phyloP scores from a whole-genome alignment of 2,113 vertebrate species.

The Rhinolophus ferrumequinum region DNA sequence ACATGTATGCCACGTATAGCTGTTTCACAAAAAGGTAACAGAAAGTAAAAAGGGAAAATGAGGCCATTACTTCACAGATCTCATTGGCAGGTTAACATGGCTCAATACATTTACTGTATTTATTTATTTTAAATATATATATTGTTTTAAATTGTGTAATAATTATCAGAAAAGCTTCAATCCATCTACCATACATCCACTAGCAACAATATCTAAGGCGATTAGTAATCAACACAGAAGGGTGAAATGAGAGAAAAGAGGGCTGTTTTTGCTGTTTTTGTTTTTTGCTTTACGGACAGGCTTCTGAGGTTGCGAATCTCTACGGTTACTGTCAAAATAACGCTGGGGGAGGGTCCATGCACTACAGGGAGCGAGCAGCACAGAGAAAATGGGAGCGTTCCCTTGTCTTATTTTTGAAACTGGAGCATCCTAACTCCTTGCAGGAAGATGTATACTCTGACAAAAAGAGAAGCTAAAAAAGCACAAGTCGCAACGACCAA shows the following conservation, averaged over 20 bases:
- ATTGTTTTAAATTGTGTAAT: constrained; percentile 86
- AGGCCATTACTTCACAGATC: constrained; percentile 87
- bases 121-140: constrained; percentile 88
- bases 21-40: constrained; percentile 82
- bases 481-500: constrained; percentile 65
- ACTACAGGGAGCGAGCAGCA: too few relatives aligned
- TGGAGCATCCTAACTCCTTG: constrained; percentile 14
- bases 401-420: neutral
- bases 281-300: neutral
- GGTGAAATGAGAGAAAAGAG: constrained; percentile 74
- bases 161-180: constrained; percentile 87
- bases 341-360: too few relatives aligned
- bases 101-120: constrained; percentile 88
- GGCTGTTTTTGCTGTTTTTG: neutral
- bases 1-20: constrained; percentile 87
- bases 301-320: constrained; percentile 42
- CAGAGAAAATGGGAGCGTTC: too few relatives aligned
- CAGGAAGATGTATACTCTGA: constrained; percentile 59
- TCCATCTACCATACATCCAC: constrained; percentile 86
- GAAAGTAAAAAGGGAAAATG: constrained; percentile 78
- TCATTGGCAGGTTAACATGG: constrained; percentile 90
- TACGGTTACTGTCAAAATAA: too few relatives aligned
- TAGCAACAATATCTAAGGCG: constrained; percentile 86
- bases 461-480: constrained; percentile 45
- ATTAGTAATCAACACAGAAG: constrained; percentile 85